Evolutionary conservation across 2,113 vertebrate species (phyloP).

Genomic region (Hymenochirus boettgeri): DNA sequence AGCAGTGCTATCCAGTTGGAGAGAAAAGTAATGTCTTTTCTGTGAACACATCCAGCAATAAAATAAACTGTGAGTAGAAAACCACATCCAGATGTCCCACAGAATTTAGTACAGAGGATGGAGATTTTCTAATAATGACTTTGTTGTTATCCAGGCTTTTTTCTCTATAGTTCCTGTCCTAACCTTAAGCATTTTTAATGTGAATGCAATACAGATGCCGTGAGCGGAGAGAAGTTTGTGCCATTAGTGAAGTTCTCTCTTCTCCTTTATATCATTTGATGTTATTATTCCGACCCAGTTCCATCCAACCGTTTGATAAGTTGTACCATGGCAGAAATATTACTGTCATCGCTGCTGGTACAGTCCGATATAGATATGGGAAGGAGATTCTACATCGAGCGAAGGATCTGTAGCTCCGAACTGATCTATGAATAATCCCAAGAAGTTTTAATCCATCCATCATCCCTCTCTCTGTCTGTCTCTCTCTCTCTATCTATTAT

Average conservation of each 20-base stretch:
- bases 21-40: no score
- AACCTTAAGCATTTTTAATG: neutral
- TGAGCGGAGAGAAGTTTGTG: neutral
- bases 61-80: no score
- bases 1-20: neutral
- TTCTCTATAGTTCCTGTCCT: no score
- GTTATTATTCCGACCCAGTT: conserved; percentile 5
- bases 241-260: neutral
- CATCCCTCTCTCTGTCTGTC: no score
- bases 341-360: neutral
- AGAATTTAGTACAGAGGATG: neutral
- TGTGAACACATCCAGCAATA: no score
- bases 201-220: conserved; percentile 10
- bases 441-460: no score
- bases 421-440: no score
- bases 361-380: no score
- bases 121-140: neutral
- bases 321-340: neutral
- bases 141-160: no score
- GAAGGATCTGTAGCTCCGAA: no score
- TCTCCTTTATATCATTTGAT: neutral
- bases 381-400: neutral
- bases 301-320: neutral
- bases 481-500: no score
- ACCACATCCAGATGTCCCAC: neutral